phyloP scores from a whole-genome alignment of 2,113 vertebrate genomes.

The Chionis minor region DNA sequence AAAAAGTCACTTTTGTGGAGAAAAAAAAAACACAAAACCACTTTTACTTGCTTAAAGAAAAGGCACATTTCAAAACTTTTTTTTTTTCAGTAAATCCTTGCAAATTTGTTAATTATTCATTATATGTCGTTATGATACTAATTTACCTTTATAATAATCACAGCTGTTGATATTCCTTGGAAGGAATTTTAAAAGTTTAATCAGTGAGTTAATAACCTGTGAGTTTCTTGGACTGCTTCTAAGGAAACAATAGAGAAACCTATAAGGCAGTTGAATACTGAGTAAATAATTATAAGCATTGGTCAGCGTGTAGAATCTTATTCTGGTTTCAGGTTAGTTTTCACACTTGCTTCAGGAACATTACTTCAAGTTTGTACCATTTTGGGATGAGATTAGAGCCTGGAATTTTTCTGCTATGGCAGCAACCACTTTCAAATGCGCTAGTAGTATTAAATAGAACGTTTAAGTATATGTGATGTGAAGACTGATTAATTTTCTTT shows the following conservation, averaged over 20 bases:
- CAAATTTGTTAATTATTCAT: neutral
- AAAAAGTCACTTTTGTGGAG: neutral
- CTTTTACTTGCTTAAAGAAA: neutral
- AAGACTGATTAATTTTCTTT: constrained; percentile 41
- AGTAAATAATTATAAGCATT: neutral
- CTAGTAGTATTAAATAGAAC: neutral
- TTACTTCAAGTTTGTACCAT: neutral
- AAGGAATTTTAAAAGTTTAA: neutral
- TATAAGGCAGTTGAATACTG: neutral
- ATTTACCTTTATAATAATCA: neutral
- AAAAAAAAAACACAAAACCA: neutral
- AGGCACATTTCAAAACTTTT: neutral
- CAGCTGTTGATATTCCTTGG: neutral
- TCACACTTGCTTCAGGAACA: neutral
- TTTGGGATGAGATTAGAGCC: neutral
- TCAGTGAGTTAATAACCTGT: neutral
- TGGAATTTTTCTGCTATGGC: neutral
- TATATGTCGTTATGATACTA: neutral
- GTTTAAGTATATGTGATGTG: neutral
- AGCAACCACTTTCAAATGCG: neutral
- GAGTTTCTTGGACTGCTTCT: neutral
- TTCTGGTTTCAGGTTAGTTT: neutral
- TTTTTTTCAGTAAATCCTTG: neutral
- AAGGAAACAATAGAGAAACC: neutral
- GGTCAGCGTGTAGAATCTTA: neutral